These are phyloP conservation scores for Zosterops hypoxanthus DNA, from an alignment of 2,113 vertebrate genomes.

Conservation along the genomic window DNA sequence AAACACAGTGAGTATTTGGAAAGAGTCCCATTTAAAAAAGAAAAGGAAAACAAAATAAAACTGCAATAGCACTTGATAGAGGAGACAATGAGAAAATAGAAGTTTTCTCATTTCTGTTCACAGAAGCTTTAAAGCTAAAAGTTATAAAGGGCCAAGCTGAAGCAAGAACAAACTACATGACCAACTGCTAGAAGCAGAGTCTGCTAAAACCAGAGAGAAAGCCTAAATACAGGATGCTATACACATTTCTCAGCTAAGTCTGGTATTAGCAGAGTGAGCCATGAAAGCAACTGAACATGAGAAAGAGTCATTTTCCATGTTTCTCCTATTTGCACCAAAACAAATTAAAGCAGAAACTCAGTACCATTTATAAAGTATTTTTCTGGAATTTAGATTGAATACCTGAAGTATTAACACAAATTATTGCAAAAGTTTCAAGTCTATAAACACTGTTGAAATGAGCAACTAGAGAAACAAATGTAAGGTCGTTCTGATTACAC, in stretches of 20 bases:
- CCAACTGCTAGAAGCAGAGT: not conserved
- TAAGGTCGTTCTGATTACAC: not conserved
- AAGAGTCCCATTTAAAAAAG: not conserved
- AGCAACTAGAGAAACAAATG: not conserved
- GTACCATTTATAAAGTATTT: not conserved
- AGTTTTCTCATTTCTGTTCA: not conserved
- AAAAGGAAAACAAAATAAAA: not conserved
- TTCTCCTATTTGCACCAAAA: not conserved
- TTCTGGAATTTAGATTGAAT: not conserved
- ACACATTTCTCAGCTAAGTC: not conserved
- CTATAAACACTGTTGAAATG: not conserved
- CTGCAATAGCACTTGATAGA: not conserved
- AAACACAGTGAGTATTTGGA: not conserved
- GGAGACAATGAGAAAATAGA: not conserved
- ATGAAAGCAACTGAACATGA: not conserved
- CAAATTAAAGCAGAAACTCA: not conserved
- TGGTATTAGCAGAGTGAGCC: not conserved
- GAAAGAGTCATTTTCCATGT: not conserved
- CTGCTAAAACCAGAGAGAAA: not conserved
- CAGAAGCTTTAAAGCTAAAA: not conserved
- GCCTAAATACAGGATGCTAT: not conserved
- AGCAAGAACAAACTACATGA: not conserved
- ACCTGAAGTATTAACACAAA: not conserved
- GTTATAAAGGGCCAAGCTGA: not conserved
- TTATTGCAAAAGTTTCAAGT: not conserved